phyloP scores from a whole-genome alignment of 2,113 vertebrate species.

The Tachycineta bicolor region DNA sequence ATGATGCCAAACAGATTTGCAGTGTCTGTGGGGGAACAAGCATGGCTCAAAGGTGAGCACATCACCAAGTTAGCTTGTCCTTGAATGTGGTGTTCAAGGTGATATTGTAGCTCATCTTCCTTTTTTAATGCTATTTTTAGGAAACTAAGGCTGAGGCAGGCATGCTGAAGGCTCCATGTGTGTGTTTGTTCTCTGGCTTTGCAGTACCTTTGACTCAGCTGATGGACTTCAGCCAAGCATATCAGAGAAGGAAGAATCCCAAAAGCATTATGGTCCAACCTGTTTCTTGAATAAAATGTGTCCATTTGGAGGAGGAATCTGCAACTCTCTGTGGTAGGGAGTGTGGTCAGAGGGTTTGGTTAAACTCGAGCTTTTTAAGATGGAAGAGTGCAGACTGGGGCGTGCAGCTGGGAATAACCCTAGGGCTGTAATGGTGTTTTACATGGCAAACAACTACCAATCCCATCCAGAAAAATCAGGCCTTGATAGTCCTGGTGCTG shows the following conservation, averaged over 20 bases:
- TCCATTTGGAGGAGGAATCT: not conserved
- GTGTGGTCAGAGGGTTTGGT: not conserved
- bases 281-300: not conserved
- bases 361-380: not conserved
- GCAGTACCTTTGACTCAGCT: not conserved
- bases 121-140: not conserved
- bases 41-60: not conserved
- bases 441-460: not conserved
- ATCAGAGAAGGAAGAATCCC: not conserved
- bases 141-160: not conserved
- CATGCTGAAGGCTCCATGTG: accelerated
- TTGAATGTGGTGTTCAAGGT: not conserved
- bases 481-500: not conserved
- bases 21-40: not conserved
- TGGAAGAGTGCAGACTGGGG: accelerated
- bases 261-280: not conserved
- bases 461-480: not conserved
- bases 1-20: not conserved
- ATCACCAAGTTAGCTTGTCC: not conserved
- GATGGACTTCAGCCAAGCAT: not conserved
- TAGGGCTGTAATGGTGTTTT: not conserved
- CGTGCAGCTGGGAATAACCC: accelerated
- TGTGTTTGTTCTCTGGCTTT: not conserved
- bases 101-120: not conserved
- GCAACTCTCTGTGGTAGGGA: not conserved